These are phyloP conservation scores for Ctenosaura bakeri DNA, from an alignment of 2,797 vertebrate species.

Conservation along the genomic window DNA sequence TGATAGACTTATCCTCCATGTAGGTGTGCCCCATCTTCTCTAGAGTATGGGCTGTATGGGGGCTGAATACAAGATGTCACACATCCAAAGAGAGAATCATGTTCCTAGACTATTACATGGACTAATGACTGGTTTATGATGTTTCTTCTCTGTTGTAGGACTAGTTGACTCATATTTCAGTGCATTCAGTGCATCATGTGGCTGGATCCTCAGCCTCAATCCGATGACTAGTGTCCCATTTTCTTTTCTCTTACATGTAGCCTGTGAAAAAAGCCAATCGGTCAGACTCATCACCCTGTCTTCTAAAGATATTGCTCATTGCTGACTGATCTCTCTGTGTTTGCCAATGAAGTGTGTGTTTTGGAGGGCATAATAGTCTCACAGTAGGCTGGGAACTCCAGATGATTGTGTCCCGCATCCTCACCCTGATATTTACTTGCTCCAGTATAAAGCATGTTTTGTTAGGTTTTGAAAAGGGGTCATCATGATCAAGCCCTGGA, in stretches of 20 bases:
- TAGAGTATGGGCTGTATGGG: background rate
- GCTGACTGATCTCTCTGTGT: background rate
- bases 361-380: background rate
- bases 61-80: background rate
- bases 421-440: background rate
- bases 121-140: background rate
- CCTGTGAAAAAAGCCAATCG: background rate
- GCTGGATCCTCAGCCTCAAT: background rate
- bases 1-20: no score
- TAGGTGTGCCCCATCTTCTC: no score
- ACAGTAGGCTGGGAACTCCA: background rate
- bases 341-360: background rate
- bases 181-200: background rate
- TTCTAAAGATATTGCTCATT: background rate
- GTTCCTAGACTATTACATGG: background rate
- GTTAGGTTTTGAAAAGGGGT: background rate
- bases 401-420: no score
- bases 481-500: conserved; percentile 2
- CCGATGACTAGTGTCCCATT: background rate
- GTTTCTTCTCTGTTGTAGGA: background rate
- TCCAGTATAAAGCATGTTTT: background rate
- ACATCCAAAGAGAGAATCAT: background rate
- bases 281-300: no score
- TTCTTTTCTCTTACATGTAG: background rate
- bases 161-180: background rate